Percentiles rank a stretch among this genome's conserved stretches.
phyloP scores from a whole-genome alignment of 2,113 vertebrate genomes.

The Festucalex cinctus region DNA sequence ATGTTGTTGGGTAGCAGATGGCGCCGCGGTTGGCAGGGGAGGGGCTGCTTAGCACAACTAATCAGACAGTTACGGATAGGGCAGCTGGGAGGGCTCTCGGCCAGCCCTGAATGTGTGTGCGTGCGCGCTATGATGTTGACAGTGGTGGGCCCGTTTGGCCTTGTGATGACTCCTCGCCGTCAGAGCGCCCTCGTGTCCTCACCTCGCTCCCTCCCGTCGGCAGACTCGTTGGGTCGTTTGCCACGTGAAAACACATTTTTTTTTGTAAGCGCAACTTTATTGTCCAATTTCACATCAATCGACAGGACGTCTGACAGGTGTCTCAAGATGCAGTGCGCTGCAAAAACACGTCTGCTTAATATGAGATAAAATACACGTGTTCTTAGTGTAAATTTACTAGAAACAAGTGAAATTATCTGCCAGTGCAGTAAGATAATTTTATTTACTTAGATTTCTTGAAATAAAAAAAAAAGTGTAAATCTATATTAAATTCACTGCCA shows the following conservation, averaged over 20 bases:
- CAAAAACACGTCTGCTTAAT: no score
- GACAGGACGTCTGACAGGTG: not conserved
- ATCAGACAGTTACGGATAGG: conserved; percentile 99
- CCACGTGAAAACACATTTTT: not conserved
- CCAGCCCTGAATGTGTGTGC: conserved; percentile 80
- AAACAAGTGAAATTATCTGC: no score
- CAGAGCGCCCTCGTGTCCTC: conserved; percentile 63
- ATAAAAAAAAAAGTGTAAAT: no score
- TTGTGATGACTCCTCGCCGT: conserved; percentile 70
- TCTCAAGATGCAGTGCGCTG: no score
- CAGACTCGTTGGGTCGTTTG: conserved; percentile 12
- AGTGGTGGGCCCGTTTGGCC: conserved; percentile 92
- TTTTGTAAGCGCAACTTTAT: not conserved
- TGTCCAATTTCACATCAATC: no score
- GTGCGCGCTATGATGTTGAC: conserved; percentile 88
- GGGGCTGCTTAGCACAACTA: conserved; percentile 99
- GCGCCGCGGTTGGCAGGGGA: conserved; percentile 96
- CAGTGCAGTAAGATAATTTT: no score
- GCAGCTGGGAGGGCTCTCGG: conserved; percentile 98
- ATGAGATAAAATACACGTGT: no score
- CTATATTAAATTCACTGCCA: no score
- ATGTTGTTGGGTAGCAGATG: conserved; percentile 99
- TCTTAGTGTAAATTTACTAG: no score
- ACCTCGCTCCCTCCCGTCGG: conserved; percentile 39
- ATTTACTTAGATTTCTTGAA: no score